Evolutionary conservation across 2,888 invertebrate genomes (phyloP).

Genomic region (Altica lythri): DNA sequence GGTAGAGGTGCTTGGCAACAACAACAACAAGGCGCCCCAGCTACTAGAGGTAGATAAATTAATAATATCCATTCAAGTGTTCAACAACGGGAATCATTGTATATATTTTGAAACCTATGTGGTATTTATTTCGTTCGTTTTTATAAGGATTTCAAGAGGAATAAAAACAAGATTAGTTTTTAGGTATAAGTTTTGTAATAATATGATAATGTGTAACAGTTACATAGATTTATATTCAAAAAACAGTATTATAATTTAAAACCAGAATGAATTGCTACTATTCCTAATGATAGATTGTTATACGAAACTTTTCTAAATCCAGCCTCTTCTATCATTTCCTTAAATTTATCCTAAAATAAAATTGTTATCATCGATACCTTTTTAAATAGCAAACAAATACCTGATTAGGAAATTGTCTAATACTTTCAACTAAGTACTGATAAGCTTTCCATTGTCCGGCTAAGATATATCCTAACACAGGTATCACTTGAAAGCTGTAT

Average conservation of each 20-base stretch:
- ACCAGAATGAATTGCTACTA: slow-evolving; percentile 94
- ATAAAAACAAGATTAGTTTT: slow-evolving; percentile 2
- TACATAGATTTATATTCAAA: too few relatives aligned
- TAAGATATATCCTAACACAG: slow-evolving; percentile 91
- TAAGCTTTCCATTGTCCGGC: slow-evolving; percentile 96
- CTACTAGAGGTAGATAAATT: slow-evolving; percentile 35
- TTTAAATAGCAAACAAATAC: slow-evolving; percentile 54
- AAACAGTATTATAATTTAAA: slow-evolving; percentile 91
- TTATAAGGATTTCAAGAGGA: too few relatives aligned
- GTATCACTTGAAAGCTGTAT: slow-evolving; percentile 98
- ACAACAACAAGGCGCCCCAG: slow-evolving; percentile 36
- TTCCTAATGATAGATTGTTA: slow-evolving; percentile 89
- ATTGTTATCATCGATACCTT: slow-evolving; percentile 1
- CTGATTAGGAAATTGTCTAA: slow-evolving; percentile 93
- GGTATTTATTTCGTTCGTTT: too few relatives aligned
- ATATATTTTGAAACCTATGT: too few relatives aligned
- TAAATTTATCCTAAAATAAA: slow-evolving; percentile 75
- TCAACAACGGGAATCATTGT: too few relatives aligned
- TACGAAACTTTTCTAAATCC: slow-evolving; percentile 88
- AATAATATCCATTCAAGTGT: too few relatives aligned
- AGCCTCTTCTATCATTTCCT: slow-evolving; percentile 83
- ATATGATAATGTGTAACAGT: slow-evolving; percentile 5
- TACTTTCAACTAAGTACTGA: slow-evolving; percentile 98
- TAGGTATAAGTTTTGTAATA: slow-evolving; percentile 5
- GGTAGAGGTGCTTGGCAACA: slow-evolving; percentile 58